Evolutionary conservation across 2,113 vertebrate genomes (phyloP).

Genomic region (Chionomys nivalis): DNA sequence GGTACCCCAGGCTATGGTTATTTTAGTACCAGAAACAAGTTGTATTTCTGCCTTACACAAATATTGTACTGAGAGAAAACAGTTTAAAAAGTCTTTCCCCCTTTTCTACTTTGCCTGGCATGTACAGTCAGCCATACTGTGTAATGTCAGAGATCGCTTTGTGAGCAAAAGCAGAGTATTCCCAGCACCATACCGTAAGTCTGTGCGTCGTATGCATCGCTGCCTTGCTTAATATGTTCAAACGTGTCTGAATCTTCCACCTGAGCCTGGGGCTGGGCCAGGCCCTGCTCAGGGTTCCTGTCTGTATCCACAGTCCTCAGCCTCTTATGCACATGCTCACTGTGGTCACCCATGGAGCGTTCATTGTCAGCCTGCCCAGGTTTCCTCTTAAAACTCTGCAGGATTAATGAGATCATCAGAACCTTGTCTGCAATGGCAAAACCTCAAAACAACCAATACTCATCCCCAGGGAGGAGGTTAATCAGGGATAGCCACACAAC

Average conservation of each 20-base stretch:
- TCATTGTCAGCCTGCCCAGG: slow-evolving; percentile 94
- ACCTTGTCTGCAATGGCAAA: neutral
- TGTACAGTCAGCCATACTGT: neutral
- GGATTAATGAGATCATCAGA: slow-evolving; percentile 29
- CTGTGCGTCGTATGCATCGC: slow-evolving; percentile 91
- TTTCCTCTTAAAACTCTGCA: slow-evolving; percentile 96
- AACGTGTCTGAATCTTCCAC: slow-evolving; percentile 92
- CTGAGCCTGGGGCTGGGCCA: slow-evolving; percentile 31
- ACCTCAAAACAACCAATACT: neutral
- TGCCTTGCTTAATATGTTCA: slow-evolving; percentile 91
- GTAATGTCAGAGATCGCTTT: neutral
- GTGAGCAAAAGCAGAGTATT: neutral
- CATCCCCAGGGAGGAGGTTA: neutral
- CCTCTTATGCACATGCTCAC: slow-evolving; percentile 91
- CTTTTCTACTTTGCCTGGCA: neutral
- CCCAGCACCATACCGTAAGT: slow-evolving; percentile 90
- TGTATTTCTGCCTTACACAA: neutral
- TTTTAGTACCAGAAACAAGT: neutral
- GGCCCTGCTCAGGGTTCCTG: slow-evolving; percentile 75
- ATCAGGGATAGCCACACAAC: neutral
- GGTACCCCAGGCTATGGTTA: neutral
- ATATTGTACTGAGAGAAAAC: neutral
- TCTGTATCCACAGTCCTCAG: slow-evolving; percentile 90
- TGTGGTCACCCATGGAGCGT: slow-evolving; percentile 92
- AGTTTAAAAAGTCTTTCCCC: neutral